Evolutionary conservation across 2,113 vertebrate genomes (phyloP).

Genomic region (Speoplatyrhinus poulsoni): DNA sequence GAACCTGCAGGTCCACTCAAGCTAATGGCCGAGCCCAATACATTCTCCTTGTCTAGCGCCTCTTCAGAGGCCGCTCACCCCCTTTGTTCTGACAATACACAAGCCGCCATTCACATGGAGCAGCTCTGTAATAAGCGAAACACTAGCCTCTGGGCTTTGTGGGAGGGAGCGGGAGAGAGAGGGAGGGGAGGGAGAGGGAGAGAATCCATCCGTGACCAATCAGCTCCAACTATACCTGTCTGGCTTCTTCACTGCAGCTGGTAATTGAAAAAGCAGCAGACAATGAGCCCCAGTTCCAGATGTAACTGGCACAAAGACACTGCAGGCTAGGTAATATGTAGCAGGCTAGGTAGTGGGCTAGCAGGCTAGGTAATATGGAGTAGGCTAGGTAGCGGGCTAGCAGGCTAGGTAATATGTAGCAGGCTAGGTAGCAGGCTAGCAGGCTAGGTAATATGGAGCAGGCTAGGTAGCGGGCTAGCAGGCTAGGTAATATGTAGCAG

Average conservation of each 20-base stretch:
- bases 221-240: constrained; percentile 77
- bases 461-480: no score
- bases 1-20: constrained; percentile 77
- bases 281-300: constrained; percentile 29
- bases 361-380: no score
- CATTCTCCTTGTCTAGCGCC: constrained; percentile 83
- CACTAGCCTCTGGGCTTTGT: constrained; percentile 80
- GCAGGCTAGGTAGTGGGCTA: no score
- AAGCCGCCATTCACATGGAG: constrained; percentile 82
- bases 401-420: no score
- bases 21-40: constrained; percentile 80
- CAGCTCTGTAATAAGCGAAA: constrained; percentile 86
- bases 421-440: no score
- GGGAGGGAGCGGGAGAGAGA: constrained; percentile 50
- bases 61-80: constrained; percentile 76
- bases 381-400: no score
- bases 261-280: constrained; percentile 64
- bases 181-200: constrained; percentile 44
- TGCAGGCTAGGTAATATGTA: no score
- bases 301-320: no score
- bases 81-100: constrained; percentile 87
- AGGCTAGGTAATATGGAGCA: no score
- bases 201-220: constrained; percentile 76
- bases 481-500: no score
- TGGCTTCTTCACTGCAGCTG: constrained; percentile 79